Conservation (phyloP, 1,140 invertebrate genomes). For the Phymorhynchus buccinoides region DNA sequence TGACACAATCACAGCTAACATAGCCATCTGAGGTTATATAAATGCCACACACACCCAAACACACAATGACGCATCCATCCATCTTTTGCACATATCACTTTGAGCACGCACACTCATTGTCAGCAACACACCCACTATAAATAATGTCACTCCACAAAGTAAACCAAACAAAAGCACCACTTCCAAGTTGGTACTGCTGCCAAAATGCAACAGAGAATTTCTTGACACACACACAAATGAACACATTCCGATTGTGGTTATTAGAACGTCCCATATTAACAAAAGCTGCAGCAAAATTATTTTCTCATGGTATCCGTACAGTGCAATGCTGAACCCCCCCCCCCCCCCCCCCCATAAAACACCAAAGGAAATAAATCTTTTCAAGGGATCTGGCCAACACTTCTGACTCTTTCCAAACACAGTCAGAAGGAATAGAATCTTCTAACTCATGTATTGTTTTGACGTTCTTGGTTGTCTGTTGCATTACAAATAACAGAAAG, state of each 20-base stretch:
- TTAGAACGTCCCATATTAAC: too few relatives aligned
- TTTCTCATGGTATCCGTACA: not conserved
- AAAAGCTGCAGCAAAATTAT: not conserved
- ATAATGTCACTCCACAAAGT: too few relatives aligned
- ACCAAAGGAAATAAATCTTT: too few relatives aligned
- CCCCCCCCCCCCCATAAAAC: too few relatives aligned
- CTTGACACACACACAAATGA: not conserved
- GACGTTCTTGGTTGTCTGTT: too few relatives aligned
- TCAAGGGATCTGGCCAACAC: too few relatives aligned
- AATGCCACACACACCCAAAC: not conserved
- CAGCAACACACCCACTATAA: slow-evolving; percentile 2
- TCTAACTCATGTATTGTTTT: too few relatives aligned
- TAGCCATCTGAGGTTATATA: not conserved
- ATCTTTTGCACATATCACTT: too few relatives aligned
- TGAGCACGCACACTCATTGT: not conserved
- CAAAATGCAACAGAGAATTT: not conserved
- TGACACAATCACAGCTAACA: slow-evolving; percentile 1
- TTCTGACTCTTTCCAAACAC: too few relatives aligned
- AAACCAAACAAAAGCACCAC: not conserved
- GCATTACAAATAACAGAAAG: too few relatives aligned
- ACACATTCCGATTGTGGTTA: not conserved
- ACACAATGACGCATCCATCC: not conserved
- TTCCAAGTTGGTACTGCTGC: not conserved
- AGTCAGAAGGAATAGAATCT: too few relatives aligned
- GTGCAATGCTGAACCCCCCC: too few relatives aligned